These are phyloP conservation scores for Sebastes hubbsi DNA, from an alignment of 2,797 vertebrate species.

Conservation along the genomic window DNA sequence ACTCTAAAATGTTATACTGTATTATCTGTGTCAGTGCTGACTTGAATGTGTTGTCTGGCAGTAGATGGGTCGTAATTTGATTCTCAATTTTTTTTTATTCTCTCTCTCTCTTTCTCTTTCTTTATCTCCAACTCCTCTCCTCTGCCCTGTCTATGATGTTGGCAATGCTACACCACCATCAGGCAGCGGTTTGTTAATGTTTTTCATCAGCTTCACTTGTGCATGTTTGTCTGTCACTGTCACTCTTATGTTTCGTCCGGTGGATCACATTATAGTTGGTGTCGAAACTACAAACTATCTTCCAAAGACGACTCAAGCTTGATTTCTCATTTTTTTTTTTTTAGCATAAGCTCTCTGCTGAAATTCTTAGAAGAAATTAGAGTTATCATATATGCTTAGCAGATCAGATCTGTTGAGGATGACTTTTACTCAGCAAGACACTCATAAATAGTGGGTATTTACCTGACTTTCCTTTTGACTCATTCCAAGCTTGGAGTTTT, in stretches of 20 bases:
- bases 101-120: constrained; percentile 39
- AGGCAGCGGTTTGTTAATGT: constrained; percentile 93
- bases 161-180: constrained; percentile 84
- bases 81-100: constrained; percentile 37
- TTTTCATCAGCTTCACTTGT: constrained; percentile 81
- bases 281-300: constrained; percentile 25
- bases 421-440: background rate
- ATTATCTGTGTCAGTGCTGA: constrained; percentile 53
- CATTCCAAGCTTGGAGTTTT: constrained; percentile 30
- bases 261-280: constrained; percentile 21
- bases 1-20: constrained; percentile 60
- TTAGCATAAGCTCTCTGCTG: background rate
- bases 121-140: constrained; percentile 63
- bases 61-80: constrained; percentile 60
- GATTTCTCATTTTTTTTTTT: background rate
- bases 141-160: constrained; percentile 82
- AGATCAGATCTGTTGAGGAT: background rate
- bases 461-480: background rate
- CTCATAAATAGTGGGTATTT: background rate
- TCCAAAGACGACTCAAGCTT: constrained; percentile 41
- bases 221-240: constrained; percentile 72
- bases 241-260: constrained; percentile 35
- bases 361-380: background rate
- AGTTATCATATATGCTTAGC: background rate
- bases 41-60: constrained; percentile 56